phyloP scores from a whole-genome alignment of 1,140 invertebrate genomes.

The Drosophila baimaii region DNA sequence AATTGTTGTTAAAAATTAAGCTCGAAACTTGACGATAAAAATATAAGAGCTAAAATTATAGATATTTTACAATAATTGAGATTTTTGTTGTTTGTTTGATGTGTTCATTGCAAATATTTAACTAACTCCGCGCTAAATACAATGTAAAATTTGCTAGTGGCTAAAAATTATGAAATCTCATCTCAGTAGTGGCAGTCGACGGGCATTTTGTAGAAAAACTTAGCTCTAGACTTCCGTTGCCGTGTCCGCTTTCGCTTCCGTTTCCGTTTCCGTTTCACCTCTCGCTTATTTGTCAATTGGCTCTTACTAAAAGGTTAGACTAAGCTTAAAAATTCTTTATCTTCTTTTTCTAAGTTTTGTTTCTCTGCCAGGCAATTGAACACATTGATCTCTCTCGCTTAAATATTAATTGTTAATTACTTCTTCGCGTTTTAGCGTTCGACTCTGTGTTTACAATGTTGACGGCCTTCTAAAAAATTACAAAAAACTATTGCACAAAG shows the following conservation, averaged over 20 bases:
- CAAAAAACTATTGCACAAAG: constrained; percentile 37
- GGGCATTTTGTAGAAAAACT: constrained; percentile 63
- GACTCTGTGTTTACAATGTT: constrained; percentile 39
- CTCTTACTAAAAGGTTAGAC: constrained; percentile 65
- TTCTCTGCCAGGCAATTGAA: constrained; percentile 47
- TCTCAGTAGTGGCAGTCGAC: constrained; percentile 38
- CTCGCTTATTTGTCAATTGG: constrained; percentile 71
- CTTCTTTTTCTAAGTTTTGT: constrained; percentile 27
- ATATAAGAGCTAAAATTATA: constrained; percentile 34
- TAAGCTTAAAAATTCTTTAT: constrained; percentile 46
- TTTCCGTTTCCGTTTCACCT: constrained; percentile 34
- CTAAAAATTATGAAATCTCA: constrained; percentile 68
- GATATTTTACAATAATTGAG: constrained; percentile 56
- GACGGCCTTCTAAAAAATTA: constrained; percentile 6
- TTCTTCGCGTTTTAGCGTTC: constrained; percentile 22
- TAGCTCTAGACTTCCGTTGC: constrained; percentile 54
- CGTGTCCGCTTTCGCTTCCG: constrained; percentile 5
- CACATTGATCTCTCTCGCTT: constrained; percentile 57
- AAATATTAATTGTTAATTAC: constrained; percentile 51
- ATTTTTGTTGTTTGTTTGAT: constrained; percentile 46
- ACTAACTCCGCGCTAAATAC: constrained; percentile 75
- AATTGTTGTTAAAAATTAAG: constrained; percentile 16
- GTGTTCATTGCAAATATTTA: constrained; percentile 68
- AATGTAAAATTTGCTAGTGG: constrained; percentile 76
- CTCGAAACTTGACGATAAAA: constrained; percentile 29